Evolutionary conservation across 1,140 invertebrate genomes (phyloP), one percentile per base, ranked within the genome.

Genomic region (Danaus melanippus): DNA sequence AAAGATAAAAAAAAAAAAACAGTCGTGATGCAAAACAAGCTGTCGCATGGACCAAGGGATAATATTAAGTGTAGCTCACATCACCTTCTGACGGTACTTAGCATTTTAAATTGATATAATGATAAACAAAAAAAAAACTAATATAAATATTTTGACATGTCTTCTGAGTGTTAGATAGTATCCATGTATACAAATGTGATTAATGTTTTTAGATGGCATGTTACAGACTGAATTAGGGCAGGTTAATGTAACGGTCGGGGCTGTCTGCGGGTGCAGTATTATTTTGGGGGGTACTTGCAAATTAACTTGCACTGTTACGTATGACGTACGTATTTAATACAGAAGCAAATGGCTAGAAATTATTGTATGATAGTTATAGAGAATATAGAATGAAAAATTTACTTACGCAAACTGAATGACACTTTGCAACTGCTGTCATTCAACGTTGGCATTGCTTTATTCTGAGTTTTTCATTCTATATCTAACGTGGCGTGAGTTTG

Each of bases 1-100:
- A 32, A 32, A 32, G 6, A 4, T 3, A 7, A 32, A 32, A 32
- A 32, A 32, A 4, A 32, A 7, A 32, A 32, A 32, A 2, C 21
- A 32, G 21, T 32, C 21, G 21, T 32, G 79, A 84, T 82, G 77
- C 77, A 80, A 85, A 84, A 65, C 76, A 71, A 75, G 72, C 69
- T 74, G 64, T 80, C 74, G 78, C 72, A 75, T 81, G 80, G 82
- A 85, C 82, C 82, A 85, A 85, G 74, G 71, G 74, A 71, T 78
- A 75, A 66, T 66, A 64, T 77, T 78, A 80, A 82, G 77, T 75
- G 68, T 83, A 80, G 79, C 74, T 78, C 76, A 80, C 70, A 75
- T 79, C 71, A 72, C 72, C 66, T 60, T 79, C 79, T 78, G 68
- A 74, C 69, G 71, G 71, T 82, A 76, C 62, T 61, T 70, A 74